Percentiles rank a stretch among this genome's conserved stretches.
phyloP scores from a whole-genome alignment of 2,113 vertebrate species.

The Hepsetus odoe region DNA sequence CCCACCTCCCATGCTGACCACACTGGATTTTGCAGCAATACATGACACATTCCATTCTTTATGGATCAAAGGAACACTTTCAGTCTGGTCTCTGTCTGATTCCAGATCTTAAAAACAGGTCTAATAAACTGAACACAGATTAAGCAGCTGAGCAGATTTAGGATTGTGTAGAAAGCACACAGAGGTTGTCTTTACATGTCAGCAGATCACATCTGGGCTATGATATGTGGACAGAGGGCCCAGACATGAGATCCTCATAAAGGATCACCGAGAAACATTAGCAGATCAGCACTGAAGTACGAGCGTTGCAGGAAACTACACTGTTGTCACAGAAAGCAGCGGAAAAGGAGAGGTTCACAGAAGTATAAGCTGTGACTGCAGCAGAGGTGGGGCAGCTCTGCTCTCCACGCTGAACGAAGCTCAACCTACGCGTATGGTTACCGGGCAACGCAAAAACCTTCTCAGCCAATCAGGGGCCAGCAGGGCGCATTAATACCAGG shows the following conservation, averaged over 20 bases:
- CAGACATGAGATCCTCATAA: too few species aligned
- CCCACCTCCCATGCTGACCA: background rate
- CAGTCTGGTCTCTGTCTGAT: too few species aligned
- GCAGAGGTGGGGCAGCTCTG: background rate
- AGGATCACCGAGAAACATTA: background rate
- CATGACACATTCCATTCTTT: background rate
- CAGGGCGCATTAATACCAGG: slow-evolving; percentile 67
- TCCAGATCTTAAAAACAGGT: too few species aligned
- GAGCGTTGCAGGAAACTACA: background rate
- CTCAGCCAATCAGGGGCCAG: slow-evolving; percentile 68
- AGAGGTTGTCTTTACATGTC: background rate
- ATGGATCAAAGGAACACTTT: background rate
- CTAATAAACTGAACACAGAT: too few species aligned
- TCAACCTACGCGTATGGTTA: slow-evolving; percentile 56
- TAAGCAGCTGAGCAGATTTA: background rate
- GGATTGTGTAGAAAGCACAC: background rate
- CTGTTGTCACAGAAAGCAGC: background rate
- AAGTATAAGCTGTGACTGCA: background rate
- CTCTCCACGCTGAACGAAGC: slow-evolving; percentile 27
- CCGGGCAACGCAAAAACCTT: slow-evolving; percentile 71
- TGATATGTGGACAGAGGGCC: too few species aligned
- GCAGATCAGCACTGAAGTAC: too few species aligned
- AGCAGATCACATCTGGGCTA: background rate
- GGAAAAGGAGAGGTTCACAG: background rate
- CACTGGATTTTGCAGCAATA: background rate